Conservation (phyloP, 2,113 vertebrate species). For the Callopanchax toddi region DNA sequence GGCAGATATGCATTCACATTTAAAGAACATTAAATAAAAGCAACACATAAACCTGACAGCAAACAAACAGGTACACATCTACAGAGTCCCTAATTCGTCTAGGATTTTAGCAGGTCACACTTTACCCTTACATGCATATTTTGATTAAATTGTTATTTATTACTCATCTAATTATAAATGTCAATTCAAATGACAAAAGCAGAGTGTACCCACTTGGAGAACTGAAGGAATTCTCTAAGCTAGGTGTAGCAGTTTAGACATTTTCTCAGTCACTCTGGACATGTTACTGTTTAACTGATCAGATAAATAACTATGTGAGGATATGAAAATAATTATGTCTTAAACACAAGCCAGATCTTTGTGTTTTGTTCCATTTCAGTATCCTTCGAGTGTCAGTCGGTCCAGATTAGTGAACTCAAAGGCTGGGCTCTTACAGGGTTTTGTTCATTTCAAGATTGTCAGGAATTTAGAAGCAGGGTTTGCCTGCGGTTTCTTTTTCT, state of each 20-base stretch:
- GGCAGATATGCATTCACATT: slow-evolving; percentile 85
- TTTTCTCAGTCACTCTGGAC: slow-evolving; percentile 34
- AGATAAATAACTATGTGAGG: slow-evolving; percentile 32
- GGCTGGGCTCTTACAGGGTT: slow-evolving; percentile 65
- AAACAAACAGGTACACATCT: slow-evolving; percentile 83
- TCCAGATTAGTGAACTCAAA: slow-evolving; percentile 57
- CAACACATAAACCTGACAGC: slow-evolving; percentile 83
- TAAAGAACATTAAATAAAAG: slow-evolving; percentile 83
- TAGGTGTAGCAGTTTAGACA: slow-evolving; percentile 57
- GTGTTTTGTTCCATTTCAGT: slow-evolving; percentile 14
- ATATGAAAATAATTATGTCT: slow-evolving; percentile 24
- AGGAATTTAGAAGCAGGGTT: slow-evolving; percentile 22
- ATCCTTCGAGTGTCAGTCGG: slow-evolving; percentile 37
- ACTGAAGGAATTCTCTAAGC: slow-evolving; percentile 43
- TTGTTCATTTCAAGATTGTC: slow-evolving; percentile 39
- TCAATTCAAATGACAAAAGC: slow-evolving; percentile 45
- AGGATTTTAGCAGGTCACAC: slow-evolving; percentile 74
- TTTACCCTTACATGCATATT: slow-evolving; percentile 47
- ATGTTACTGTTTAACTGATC: slow-evolving; percentile 27
- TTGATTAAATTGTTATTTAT: slow-evolving; percentile 26
- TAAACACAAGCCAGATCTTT: slow-evolving; percentile 25
- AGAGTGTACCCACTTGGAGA: slow-evolving; percentile 60
- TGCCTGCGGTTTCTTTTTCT: slow-evolving; percentile 3
- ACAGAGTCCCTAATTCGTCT: slow-evolving; percentile 75
- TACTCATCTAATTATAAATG: slow-evolving; percentile 29